A percentile compares a stretch with the other conserved stretches of the same genome.
These are phyloP conservation scores for Nephrotoma guestfalica DNA, from an alignment of 2,888 invertebrate genomes.

Conservation along the genomic window DNA sequence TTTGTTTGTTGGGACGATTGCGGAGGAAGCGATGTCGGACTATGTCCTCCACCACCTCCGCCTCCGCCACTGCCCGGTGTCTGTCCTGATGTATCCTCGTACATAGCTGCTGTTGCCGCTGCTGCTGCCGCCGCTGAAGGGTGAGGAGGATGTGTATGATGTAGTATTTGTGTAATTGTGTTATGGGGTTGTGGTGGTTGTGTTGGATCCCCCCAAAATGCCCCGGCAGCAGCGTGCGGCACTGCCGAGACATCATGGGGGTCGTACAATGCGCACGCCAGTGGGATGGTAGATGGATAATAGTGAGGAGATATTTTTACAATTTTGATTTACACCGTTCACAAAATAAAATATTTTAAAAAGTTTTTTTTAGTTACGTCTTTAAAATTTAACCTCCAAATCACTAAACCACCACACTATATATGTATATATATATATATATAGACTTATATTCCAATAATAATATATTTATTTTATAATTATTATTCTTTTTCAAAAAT, in stretches of 20 bases:
- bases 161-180: slow-evolving; percentile 38
- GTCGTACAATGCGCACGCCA: slow-evolving; percentile 37
- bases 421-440: background rate
- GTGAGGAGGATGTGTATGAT: slow-evolving; percentile 40
- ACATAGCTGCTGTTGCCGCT: slow-evolving; percentile 38
- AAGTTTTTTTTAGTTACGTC: background rate
- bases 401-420: background rate
- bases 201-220: slow-evolving; percentile 39
- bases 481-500: background rate
- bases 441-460: background rate
- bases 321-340: slow-evolving; percentile 18
- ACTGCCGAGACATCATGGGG: slow-evolving; percentile 38
- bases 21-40: slow-evolving; percentile 10
- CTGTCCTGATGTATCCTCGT: slow-evolving; percentile 33
- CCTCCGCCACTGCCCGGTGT: slow-evolving; percentile 10
- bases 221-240: slow-evolving; percentile 37
- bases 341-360: slow-evolving; percentile 8
- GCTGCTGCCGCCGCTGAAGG: slow-evolving; percentile 37
- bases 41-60: slow-evolving; percentile 11
- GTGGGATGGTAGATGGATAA: slow-evolving; percentile 36
- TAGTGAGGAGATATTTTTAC: slow-evolving; percentile 35
- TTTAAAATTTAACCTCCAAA: background rate
- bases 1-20: slow-evolving; percentile 20
- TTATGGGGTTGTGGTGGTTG: slow-evolving; percentile 36
- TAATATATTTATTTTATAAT: background rate